Base-by-base conservation (phyloP, 2,797 vertebrate species). In the Sebastes kiyomatsui region DNA sequence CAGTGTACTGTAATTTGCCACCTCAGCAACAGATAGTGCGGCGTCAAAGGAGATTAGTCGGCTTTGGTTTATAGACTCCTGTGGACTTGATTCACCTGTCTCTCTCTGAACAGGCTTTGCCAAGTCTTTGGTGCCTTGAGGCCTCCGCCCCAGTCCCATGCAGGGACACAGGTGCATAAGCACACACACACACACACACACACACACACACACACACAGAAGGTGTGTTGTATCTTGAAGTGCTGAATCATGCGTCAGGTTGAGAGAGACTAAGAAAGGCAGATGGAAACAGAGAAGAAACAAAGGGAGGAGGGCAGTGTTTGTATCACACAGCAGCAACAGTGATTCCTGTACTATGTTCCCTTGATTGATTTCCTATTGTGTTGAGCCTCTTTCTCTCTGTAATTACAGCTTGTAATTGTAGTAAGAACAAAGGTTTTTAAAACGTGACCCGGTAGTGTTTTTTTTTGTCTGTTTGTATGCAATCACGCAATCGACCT, bases 1-100 rank as follows among this genome's bases (percentile, higher is more conserved):
- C 13, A 11, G 80, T 25, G 22, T 25, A 2, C 58, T 75, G 46
- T 71, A 72, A 83, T 86, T 81, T 84, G 81, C 90, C 83, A 68
- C 33, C 72, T 84, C 80, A 92, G 86, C 83, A 83, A 75, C 86
- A 75, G 81, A 81, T 35, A 73, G 61, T 72, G 81, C 52, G 23
- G 64, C 75, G 85, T 83, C 79, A 90, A 73, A 89, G 75, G 55
- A 87, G 90, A 90, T 93, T 92, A 93, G 81, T 35, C 30, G 60
- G 83, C 72, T 80, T 87, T 72, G 75, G 68, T 91, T 88, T 83
- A 85, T 69, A 65, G 78, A 84, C 80, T 87, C 88, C 79, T 2
- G 59, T 78, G 77, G 84, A 88, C 69, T 78, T 72, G 62, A 79
- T 85, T 92, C 89, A 90, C 87, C 82, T 90, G 86, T 85, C 72